phyloP scores from a whole-genome alignment of 2,888 invertebrate genomes.

The Iphiclides podalirius region DNA sequence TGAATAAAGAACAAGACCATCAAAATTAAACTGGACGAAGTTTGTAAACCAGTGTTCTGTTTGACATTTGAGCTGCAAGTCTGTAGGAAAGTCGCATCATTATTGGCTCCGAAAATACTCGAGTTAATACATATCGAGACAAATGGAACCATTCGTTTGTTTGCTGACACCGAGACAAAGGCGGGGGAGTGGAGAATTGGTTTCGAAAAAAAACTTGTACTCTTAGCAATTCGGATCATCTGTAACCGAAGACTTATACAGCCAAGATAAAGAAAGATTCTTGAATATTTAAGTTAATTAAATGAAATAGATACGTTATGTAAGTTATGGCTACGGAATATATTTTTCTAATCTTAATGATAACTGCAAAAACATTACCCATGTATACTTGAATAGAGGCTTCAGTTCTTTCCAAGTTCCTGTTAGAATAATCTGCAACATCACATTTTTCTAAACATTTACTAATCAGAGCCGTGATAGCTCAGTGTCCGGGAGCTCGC shows the following conservation, averaged over 20 bases:
- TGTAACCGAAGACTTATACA: background rate
- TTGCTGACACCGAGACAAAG: slow-evolving; percentile 7
- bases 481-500: too few relatives aligned
- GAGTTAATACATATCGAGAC: slow-evolving; percentile 4
- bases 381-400: too few relatives aligned
- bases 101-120: slow-evolving; percentile 18
- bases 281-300: too few relatives aligned
- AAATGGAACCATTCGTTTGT: slow-evolving; percentile 11
- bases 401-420: too few relatives aligned
- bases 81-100: slow-evolving; percentile 14
- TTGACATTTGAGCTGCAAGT: slow-evolving; percentile 15
- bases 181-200: background rate
- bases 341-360: too few relatives aligned
- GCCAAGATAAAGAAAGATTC: background rate
- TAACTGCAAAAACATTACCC: too few relatives aligned
- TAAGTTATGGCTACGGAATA: too few relatives aligned
- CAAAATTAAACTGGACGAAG: background rate
- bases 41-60: slow-evolving; percentile 11
- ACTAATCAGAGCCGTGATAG: too few relatives aligned
- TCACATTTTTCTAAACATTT: too few relatives aligned
- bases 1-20: too few relatives aligned
- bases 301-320: too few relatives aligned
- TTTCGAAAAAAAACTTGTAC: slow-evolving; percentile 3
- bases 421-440: too few relatives aligned
- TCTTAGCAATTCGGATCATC: background rate